Base-by-base conservation (phyloP, 2,113 vertebrate species). In the Chunga burmeisteri region DNA sequence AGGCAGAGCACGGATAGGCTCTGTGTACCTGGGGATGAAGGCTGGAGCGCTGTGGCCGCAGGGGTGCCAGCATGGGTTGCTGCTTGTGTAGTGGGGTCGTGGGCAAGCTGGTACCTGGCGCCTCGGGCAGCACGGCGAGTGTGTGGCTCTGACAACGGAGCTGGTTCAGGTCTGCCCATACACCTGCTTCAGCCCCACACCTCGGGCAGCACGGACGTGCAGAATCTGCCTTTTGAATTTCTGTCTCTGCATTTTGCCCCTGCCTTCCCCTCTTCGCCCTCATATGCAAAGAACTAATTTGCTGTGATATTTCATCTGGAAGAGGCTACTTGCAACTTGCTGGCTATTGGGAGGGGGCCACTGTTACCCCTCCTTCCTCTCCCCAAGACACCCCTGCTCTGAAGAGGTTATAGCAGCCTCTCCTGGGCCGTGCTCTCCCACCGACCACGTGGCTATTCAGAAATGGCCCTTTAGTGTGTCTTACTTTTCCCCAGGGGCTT, bases 41-140 rank as follows among this genome's bases (percentile, higher is more conserved):
- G 62, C 42, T 86, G 38, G 40, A 34, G 65, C 59, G 20, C 55
- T 42, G 81, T 56, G 73, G 23, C 46, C 66, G 55, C 59, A 27
- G 44, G 20, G 46, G 2, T 49, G 23, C 36, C 9, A 19, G 53
- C 16, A 5, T 1, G 7, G 32, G 59, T 27, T 77, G 16, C 13
- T 68, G 29, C 25, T 29, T 32, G 72, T 52, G 8, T 15, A 27
- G 16, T 29, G n/a, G n/a, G 22, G 17, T 38, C 0, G 0, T 16
- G 13, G 14, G 23, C 26, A 36, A 49, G 29, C 38, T 56, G 40
- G 36, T 61, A 32, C 18, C 32, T 79, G 7, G 3, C 66, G 26
- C 27, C 63, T 81, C 58, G 58, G 59, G 21, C 19, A 29, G 16
- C 11, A 3, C 12, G 12, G 7, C 16, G 52, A 13, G 16, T 17